These are phyloP conservation scores for Saxidomus purpurata DNA, from an alignment of 1,140 invertebrate species.

Conservation along the genomic window DNA sequence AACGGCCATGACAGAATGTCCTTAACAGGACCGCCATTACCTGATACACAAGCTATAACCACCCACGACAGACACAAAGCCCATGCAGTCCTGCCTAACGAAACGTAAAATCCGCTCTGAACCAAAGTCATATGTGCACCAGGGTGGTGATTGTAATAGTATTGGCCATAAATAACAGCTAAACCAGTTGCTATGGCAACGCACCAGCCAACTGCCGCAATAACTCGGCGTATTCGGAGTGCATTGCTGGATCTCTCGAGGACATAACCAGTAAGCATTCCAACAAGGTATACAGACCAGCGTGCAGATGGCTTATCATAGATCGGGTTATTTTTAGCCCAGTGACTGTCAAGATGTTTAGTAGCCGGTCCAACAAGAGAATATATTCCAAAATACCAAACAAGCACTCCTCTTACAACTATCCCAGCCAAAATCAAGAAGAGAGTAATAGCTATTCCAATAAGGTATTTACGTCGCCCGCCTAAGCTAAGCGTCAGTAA, in stretches of 20 bases:
- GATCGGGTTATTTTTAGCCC: conserved; percentile 22
- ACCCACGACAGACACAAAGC: conserved; percentile 41
- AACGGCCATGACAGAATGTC: conserved; percentile 92
- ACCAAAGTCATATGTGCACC: conserved; percentile 19
- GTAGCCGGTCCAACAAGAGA: neutral
- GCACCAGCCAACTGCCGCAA: conserved; percentile 27
- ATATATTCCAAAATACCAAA: conserved; percentile 36
- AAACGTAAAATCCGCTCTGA: conserved; percentile 28
- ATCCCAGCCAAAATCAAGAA: conserved; percentile 47
- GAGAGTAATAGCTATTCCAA: neutral
- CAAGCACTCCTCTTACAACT: neutral
- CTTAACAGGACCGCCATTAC: conserved; percentile 88
- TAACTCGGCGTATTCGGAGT: neutral
- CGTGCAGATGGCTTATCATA: conserved; percentile 54
- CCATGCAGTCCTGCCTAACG: conserved; percentile 12
- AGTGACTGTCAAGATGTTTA: conserved; percentile 44
- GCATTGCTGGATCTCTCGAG: neutral
- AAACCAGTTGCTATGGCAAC: conserved; percentile 44
- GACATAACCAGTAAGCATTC: conserved; percentile 58
- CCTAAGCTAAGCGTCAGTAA: neutral
- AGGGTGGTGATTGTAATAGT: conserved; percentile 54
- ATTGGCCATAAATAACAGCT: conserved; percentile 47
- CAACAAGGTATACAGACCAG: conserved; percentile 47
- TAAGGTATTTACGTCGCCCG: neutral
- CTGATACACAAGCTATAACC: conserved; percentile 49